phyloP scores from a whole-genome alignment of 2,888 invertebrate genomes.

The Gryllus longicercus region DNA sequence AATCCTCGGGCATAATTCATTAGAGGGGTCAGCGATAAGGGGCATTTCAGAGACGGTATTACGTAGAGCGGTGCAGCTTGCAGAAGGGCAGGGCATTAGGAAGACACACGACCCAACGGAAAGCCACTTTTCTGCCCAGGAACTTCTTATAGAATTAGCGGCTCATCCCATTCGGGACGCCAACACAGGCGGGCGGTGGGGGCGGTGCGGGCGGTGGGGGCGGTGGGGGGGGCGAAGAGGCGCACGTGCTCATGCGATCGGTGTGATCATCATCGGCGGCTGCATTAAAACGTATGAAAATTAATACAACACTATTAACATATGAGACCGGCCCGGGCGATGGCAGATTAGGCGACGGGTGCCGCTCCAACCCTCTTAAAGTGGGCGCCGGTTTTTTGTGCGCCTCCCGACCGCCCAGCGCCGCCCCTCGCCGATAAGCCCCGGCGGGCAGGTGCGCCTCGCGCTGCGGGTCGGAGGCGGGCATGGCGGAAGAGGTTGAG shows the following conservation, averaged over 20 bases:
- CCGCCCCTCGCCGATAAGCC: background rate
- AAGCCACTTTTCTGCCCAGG: background rate
- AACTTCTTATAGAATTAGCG: background rate
- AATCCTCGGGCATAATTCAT: background rate
- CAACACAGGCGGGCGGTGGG: background rate
- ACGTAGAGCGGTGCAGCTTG: background rate
- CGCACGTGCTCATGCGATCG: background rate
- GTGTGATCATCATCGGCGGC: background rate
- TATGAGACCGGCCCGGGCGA: background rate
- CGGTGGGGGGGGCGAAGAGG: background rate
- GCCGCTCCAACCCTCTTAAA: background rate
- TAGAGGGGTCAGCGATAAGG: background rate
- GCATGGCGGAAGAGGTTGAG: background rate
- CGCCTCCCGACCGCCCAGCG: background rate
- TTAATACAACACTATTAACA: constrained; percentile 17
- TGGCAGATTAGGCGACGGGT: background rate
- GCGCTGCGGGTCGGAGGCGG: background rate
- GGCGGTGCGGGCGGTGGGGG: background rate
- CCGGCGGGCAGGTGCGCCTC: background rate
- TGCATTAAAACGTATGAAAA: constrained; percentile 10
- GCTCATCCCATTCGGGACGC: background rate
- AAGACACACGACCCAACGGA: background rate
- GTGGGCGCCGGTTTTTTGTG: background rate
- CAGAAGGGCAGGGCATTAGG: background rate
- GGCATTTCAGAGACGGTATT: background rate